A percentile compares a stretch with the other conserved stretches of the same genome.
These are phyloP conservation scores for Cardiocondyla obscurior DNA, from an alignment of 1,140 invertebrate genomes.

Conservation along the genomic window DNA sequence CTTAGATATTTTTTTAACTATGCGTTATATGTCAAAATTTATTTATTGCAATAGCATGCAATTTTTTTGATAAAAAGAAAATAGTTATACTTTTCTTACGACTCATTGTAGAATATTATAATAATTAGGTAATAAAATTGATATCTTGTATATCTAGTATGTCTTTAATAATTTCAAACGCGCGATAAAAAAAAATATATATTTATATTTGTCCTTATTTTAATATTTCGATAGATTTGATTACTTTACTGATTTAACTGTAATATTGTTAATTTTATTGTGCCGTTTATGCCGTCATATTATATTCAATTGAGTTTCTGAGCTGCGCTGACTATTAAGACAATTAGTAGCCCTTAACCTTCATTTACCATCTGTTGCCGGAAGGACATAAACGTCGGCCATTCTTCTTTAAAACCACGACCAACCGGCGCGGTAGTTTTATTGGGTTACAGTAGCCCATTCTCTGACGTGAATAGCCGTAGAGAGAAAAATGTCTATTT, in stretches of 20 bases:
- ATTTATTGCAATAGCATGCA: too few relatives aligned
- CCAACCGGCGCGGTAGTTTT: slow-evolving; percentile 23
- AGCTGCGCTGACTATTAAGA: not conserved
- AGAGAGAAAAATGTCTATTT: not conserved
- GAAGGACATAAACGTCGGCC: slow-evolving; percentile 60
- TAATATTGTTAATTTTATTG: not conserved
- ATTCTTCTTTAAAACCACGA: slow-evolving; percentile 51
- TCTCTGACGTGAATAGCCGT: not conserved
- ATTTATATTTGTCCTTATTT: too few relatives aligned
- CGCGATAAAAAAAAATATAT: too few relatives aligned
- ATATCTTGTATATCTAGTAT: too few relatives aligned
- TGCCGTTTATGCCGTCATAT: not conserved
- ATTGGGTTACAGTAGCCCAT: slow-evolving; percentile 26
- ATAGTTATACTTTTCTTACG: too few relatives aligned
- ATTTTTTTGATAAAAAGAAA: not conserved
- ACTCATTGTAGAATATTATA: too few relatives aligned
- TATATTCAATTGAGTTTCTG: not conserved
- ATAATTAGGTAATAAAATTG: too few relatives aligned
- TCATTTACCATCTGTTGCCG: slow-evolving; percentile 58
- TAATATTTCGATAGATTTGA: not conserved
- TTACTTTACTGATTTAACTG: not conserved
- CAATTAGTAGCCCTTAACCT: slow-evolving; percentile 37
- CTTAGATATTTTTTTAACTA: not conserved
- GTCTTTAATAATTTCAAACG: too few relatives aligned
- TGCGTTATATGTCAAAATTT: not conserved